phyloP scores from a whole-genome alignment of 1,140 invertebrate genomes.

The Drosophila willistoni region DNA sequence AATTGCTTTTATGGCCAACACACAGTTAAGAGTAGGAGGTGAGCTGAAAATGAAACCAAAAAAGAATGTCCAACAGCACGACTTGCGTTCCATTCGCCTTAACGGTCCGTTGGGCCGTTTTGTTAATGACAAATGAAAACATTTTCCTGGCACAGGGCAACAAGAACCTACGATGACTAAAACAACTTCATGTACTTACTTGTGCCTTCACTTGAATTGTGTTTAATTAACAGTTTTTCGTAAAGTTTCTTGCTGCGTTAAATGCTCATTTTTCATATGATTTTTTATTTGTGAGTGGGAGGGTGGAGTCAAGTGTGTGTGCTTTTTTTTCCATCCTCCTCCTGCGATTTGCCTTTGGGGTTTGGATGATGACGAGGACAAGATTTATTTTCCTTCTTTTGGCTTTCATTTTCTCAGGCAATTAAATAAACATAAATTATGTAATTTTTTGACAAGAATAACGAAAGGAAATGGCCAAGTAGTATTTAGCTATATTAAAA shows the following conservation, averaged over 20 bases:
- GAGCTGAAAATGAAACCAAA: neutral
- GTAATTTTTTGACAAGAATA: slow-evolving; percentile 1
- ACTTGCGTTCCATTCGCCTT: slow-evolving; percentile 32
- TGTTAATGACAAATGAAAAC: slow-evolving; percentile 78
- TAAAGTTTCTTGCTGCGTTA: slow-evolving; percentile 43
- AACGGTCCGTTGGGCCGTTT: slow-evolving; percentile 55
- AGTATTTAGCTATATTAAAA: slow-evolving; percentile 10
- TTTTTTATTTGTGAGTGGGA: slow-evolving; percentile 2
- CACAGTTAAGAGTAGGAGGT: neutral
- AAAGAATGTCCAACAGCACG: slow-evolving; percentile 38
- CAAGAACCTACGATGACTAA: slow-evolving; percentile 34
- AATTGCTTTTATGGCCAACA: slow-evolving; percentile 74
- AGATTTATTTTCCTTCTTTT: slow-evolving; percentile 33
- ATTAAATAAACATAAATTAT: slow-evolving; percentile 57
- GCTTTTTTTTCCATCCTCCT: neutral
- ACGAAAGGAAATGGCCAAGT: neutral
- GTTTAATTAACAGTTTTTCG: slow-evolving; percentile 73
- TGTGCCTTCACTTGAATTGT: slow-evolving; percentile 52
- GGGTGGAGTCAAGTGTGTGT: neutral
- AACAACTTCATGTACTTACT: slow-evolving; percentile 34
- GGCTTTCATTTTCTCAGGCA: slow-evolving; percentile 47
- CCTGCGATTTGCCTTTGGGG: slow-evolving; percentile 19
- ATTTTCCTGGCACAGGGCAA: slow-evolving; percentile 72
- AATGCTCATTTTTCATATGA: slow-evolving; percentile 52
- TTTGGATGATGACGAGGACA: slow-evolving; percentile 21